phyloP scores from a whole-genome alignment of 2,888 invertebrate genomes.

The Leucophenga maculata region DNA sequence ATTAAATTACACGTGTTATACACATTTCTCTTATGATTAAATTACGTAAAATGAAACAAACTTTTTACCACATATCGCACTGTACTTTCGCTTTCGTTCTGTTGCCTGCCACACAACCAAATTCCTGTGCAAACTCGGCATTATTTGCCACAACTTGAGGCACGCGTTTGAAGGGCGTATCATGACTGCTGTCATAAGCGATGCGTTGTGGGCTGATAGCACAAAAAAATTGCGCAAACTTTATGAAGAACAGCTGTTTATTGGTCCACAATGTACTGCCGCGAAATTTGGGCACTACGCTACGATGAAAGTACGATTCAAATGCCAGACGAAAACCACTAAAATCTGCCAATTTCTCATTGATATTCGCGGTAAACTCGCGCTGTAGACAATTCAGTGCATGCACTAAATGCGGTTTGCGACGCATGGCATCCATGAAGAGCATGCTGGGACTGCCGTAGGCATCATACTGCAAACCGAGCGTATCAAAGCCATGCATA shows the following conservation, averaged over 20 bases:
- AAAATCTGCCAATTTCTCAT: slow-evolving; percentile 53
- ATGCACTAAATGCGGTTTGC: slow-evolving; percentile 28
- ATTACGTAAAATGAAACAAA: background rate
- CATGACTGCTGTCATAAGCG: slow-evolving; percentile 40
- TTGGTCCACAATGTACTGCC: background rate
- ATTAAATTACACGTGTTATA: no score
- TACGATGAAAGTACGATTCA: slow-evolving; percentile 38
- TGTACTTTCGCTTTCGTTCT: slow-evolving; percentile 31
- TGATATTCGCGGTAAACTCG: slow-evolving; percentile 38
- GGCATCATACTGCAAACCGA: slow-evolving; percentile 48
- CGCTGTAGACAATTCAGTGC: slow-evolving; percentile 37
- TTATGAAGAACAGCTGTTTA: slow-evolving; percentile 47
- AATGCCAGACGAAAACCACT: slow-evolving; percentile 52
- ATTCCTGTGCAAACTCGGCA: slow-evolving; percentile 43
- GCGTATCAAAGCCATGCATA: slow-evolving; percentile 50
- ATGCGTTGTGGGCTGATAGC: slow-evolving; percentile 32
- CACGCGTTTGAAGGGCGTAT: slow-evolving; percentile 43
- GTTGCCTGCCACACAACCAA: slow-evolving; percentile 33
- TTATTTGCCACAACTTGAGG: slow-evolving; percentile 44
- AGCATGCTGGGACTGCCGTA: slow-evolving; percentile 39
- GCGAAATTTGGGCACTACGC: slow-evolving; percentile 14
- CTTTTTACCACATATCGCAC: slow-evolving; percentile 38
- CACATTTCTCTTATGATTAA: background rate
- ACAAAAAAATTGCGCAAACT: slow-evolving; percentile 54
- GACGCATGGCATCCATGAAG: slow-evolving; percentile 27